Percentiles rank a stretch among this genome's conserved stretches.
These are phyloP conservation scores for Coluber constrictor DNA, from an alignment of 2,797 vertebrate species.

Conservation along the genomic window DNA sequence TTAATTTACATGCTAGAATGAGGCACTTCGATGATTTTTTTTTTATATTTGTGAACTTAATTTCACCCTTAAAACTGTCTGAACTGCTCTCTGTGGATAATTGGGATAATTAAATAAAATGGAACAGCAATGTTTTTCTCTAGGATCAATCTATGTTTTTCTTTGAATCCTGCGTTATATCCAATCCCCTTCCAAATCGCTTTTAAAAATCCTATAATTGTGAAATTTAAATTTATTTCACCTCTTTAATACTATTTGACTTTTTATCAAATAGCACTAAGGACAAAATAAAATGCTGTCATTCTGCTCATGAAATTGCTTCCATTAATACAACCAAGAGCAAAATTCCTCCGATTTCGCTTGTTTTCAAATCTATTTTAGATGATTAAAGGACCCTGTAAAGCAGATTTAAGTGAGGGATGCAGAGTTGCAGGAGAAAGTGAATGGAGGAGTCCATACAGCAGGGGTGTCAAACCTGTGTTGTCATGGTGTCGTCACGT, in stretches of 20 bases:
- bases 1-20: background rate
- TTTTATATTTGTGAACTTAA: background rate
- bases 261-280: background rate
- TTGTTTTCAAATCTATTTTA: background rate
- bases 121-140: background rate
- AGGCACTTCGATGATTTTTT: background rate
- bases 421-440: background rate
- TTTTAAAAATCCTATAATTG: slow-evolving; percentile 7
- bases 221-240: background rate
- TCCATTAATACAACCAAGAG: background rate
- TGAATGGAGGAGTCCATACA: background rate
- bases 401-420: background rate
- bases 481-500: too few species aligned
- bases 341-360: background rate
- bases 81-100: slow-evolving; percentile 8
- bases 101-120: background rate
- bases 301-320: background rate
- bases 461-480: too few species aligned
- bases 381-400: background rate
- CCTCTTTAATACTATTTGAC: slow-evolving; percentile 4
- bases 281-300: background rate
- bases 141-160: background rate
- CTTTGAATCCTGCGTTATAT: background rate
- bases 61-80: slow-evolving; percentile 3
- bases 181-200: background rate